Conservation (phyloP, 1,140 invertebrate genomes). For the Drosophila pandora region DNA sequence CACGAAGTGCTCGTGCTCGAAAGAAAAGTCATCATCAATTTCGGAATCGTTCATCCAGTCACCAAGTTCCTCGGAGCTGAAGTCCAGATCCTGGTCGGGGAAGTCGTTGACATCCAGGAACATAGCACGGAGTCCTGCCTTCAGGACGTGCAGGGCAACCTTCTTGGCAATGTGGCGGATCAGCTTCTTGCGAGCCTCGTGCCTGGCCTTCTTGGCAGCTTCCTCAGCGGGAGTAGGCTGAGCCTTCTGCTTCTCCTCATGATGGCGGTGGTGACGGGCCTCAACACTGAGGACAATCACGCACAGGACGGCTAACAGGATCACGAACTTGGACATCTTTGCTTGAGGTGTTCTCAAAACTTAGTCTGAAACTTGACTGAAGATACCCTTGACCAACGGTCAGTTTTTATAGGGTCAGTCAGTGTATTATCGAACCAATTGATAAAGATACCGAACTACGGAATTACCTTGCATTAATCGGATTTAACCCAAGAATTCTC, state of each 20-base stretch:
- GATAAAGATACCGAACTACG: not conserved
- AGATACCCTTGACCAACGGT: not conserved
- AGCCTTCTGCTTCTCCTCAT: not conserved
- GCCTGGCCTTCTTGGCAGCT: conserved; percentile 2
- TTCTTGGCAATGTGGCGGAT: not conserved
- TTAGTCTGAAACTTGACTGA: not conserved
- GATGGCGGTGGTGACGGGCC: not conserved
- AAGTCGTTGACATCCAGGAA: not conserved
- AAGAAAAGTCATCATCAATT: not conserved
- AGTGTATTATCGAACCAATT: not conserved
- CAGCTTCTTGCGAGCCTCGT: not conserved
- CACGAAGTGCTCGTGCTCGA: too few species aligned
- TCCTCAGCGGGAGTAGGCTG: not conserved
- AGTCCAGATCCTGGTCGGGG: conserved; percentile 1
- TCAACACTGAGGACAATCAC: not conserved
- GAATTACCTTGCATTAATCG: not conserved
- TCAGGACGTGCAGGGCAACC: not conserved
- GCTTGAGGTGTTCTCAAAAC: not conserved
- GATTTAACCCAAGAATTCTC: too few species aligned
- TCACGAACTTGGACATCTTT: conserved; percentile 6
- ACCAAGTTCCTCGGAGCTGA: not conserved
- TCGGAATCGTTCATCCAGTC: not conserved
- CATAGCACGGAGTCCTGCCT: not conserved
- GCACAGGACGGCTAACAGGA: not conserved
- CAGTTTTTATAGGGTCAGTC: not conserved